phyloP scores from a whole-genome alignment of 2,113 vertebrate species.

The Microtus montanus region DNA sequence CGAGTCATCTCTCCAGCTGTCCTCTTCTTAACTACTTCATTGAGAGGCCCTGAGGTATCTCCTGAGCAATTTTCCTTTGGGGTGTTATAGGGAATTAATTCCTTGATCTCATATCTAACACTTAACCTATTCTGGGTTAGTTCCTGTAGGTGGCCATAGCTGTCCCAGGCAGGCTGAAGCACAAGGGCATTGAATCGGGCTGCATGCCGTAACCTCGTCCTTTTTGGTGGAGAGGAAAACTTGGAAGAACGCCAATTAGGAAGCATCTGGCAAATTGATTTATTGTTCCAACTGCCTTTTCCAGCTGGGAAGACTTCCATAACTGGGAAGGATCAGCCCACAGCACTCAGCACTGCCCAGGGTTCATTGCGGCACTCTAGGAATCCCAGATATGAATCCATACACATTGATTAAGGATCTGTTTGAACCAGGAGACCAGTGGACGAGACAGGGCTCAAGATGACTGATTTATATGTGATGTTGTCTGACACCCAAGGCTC shows the following conservation, averaged over 20 bases:
- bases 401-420: background rate
- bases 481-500: background rate
- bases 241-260: constrained; percentile 20
- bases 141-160: background rate
- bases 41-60: background rate
- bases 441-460: background rate
- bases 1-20: background rate
- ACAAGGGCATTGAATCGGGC: background rate
- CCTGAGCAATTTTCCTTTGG: background rate
- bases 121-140: constrained; percentile 3
- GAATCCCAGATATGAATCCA: background rate
- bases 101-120: constrained; percentile 39
- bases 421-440: background rate
- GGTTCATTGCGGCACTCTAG: background rate
- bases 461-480: background rate
- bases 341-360: background rate
- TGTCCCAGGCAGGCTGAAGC: background rate
- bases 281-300: constrained; percentile 58
- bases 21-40: background rate
- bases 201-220: background rate
- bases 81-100: background rate
- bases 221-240: background rate
- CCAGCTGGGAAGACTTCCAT: constrained; percentile 35
- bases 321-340: background rate
- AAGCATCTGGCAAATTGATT: constrained; percentile 51